phyloP scores from a whole-genome alignment of 2,113 vertebrate genomes.

The Cyanoramphus novaezelandiae region DNA sequence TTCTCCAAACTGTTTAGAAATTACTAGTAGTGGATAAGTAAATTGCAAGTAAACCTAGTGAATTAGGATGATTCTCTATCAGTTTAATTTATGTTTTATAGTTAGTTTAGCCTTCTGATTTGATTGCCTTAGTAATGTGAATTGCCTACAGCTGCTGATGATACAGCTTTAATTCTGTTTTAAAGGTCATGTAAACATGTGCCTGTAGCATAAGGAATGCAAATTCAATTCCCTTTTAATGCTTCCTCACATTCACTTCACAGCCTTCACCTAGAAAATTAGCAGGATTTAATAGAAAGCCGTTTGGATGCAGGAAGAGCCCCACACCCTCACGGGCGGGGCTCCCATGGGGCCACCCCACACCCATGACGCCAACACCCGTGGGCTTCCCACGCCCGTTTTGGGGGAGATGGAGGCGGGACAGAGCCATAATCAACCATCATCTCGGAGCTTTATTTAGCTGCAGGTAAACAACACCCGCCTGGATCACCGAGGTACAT shows the following conservation, averaged over 20 bases:
- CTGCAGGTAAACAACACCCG: not conserved
- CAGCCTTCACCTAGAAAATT: slow-evolving; percentile 75
- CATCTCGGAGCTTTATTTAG: not conserved
- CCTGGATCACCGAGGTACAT: not conserved
- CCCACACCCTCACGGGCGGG: slow-evolving; percentile 23
- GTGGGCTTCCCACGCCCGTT: not conserved
- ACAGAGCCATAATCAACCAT: not conserved
- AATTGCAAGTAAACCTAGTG: slow-evolving; percentile 76
- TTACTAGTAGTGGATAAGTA: slow-evolving; percentile 71
- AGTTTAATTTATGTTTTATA: slow-evolving; percentile 84
- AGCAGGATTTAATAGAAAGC: slow-evolving; percentile 67
- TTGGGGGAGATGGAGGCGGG: not conserved
- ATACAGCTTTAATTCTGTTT: slow-evolving; percentile 84
- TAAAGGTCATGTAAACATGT: slow-evolving; percentile 85
- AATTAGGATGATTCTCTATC: slow-evolving; percentile 76
- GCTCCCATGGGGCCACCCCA: slow-evolving; percentile 12
- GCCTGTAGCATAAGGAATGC: slow-evolving; percentile 80
- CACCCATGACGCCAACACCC: not conserved
- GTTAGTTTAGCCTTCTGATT: slow-evolving; percentile 83
- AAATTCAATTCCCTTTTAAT: slow-evolving; percentile 81
- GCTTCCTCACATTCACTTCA: slow-evolving; percentile 72
- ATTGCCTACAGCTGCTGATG: slow-evolving; percentile 83
- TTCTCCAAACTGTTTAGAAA: slow-evolving; percentile 57
- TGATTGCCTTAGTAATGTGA: slow-evolving; percentile 83
- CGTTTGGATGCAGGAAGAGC: slow-evolving; percentile 43